Conservation (phyloP, 23 tunicate species). For the Ascidia mentula region DNA sequence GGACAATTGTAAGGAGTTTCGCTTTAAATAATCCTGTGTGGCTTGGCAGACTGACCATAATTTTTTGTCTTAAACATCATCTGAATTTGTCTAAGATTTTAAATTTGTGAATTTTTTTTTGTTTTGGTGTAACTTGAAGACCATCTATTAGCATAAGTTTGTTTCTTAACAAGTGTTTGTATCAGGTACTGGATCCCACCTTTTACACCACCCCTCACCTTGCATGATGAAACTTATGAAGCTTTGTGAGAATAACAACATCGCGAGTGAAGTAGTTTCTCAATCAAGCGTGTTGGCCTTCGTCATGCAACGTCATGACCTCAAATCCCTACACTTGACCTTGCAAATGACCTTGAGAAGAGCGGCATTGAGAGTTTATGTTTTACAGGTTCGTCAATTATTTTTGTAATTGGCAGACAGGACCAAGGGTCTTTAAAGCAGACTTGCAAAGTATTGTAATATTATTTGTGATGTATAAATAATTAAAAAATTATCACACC, state of each 20-base stretch:
- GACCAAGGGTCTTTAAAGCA: background rate
- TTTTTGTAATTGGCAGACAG: background rate
- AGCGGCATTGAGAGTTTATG: constrained; percentile 65
- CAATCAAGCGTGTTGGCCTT: constrained; percentile 49
- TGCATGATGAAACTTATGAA: constrained; percentile 56
- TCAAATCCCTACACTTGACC: constrained; percentile 55
- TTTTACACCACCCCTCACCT: constrained; percentile 50
- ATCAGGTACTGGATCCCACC: constrained; percentile 27
- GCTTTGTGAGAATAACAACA: constrained; percentile 53
- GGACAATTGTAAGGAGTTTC: too few relatives aligned
- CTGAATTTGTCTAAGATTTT: too few relatives aligned
- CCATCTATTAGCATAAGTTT: too few relatives aligned
- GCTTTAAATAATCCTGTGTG: too few relatives aligned
- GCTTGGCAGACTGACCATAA: too few relatives aligned
- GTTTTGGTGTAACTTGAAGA: too few relatives aligned
- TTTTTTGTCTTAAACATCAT: too few relatives aligned
- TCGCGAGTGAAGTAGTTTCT: constrained; percentile 46
- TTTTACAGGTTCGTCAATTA: constrained; percentile 30
- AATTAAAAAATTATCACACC: too few relatives aligned
- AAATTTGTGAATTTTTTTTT: too few relatives aligned
- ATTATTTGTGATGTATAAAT: too few relatives aligned
- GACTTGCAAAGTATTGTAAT: too few relatives aligned
- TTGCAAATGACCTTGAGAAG: constrained; percentile 54
- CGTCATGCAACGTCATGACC: constrained; percentile 62
- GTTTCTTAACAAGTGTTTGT: too few relatives aligned